Evolutionary conservation across 2,113 vertebrate species (phyloP), one percentile per base, ranked within the genome.

Genomic region (Neogale vison): DNA sequence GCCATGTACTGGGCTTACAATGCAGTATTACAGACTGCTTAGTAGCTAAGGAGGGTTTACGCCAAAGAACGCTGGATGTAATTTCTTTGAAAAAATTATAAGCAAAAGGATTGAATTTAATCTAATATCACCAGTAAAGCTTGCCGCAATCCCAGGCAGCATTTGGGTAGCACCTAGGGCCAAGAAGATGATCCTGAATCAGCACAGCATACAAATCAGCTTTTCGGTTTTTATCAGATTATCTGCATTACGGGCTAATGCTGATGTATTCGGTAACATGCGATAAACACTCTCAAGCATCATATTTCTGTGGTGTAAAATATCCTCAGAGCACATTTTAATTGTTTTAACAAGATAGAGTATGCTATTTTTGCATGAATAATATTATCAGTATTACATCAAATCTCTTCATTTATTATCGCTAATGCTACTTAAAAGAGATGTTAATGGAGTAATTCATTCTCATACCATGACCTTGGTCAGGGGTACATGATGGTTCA

Each of bases 371-470:
- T 98, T 98, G 96, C 97, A 98, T 99, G 98, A 99, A 99, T 98
- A 99, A 99, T 99, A 99, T 98, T 98, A 98, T 98, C 98, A 98
- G 97, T 98, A 98, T 98, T 96, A 95, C 97, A 97, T 98, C 98
- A 98, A 98, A 98, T 96, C 98, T 98, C 98, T 99, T 99, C 99
- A 99, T 99, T 99, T 99, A 99, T 99, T 99, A 99, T 99, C 99
- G 98, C 99, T 99, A 99, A 99, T 99, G 99, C 99, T 99, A 99
- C 99, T 99, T 99, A 99, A 99, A 99, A 99, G 99, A 99, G 99
- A 99, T 99, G 99, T 99, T 99, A 99, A 99, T 99, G 99, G 99
- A 99, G 99, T 99, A 99, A 99, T 99, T 99, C 99, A 99, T 99
- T 99, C 98, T 99, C 99, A 98, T 99, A 98, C 98, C 98, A 98